Percentiles rank a stretch among this genome's conserved stretches.
phyloP scores from a whole-genome alignment of 1,140 invertebrate species.

The Drosophila mauritiana region DNA sequence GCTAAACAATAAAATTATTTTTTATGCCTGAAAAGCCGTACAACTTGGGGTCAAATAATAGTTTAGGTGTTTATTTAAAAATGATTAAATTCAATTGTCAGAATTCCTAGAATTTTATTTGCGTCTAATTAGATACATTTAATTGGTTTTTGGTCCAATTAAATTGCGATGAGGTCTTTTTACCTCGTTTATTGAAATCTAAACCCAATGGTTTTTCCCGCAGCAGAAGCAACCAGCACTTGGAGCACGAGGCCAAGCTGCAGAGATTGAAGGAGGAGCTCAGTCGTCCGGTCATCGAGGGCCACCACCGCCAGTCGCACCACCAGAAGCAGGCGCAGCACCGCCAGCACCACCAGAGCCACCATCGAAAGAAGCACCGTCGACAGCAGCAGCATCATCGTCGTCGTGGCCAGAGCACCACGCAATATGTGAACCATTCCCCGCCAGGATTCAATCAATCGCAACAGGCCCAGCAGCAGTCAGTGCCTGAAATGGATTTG shows the following conservation, averaged over 20 bases:
- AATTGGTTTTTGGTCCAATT: not conserved
- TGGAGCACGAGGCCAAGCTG: slow-evolving; percentile 65
- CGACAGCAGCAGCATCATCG: slow-evolving; percentile 45
- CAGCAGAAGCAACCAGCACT: slow-evolving; percentile 31
- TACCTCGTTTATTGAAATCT: not conserved
- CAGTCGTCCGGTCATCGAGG: slow-evolving; percentile 56
- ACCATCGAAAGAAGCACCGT: slow-evolving; percentile 53
- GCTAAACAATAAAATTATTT: not conserved
- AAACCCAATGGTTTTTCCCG: not conserved
- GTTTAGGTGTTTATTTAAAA: slow-evolving; percentile 1
- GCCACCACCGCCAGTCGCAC: slow-evolving; percentile 33
- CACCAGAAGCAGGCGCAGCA: slow-evolving; percentile 24
- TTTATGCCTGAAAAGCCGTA: too few species aligned
- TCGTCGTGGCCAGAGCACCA: slow-evolving; percentile 36
- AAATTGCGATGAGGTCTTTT: not conserved
- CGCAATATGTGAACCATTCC: slow-evolving; percentile 27
- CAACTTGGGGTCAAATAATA: not conserved
- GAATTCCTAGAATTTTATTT: not conserved
- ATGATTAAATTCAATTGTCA: not conserved
- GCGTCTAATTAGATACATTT: not conserved
- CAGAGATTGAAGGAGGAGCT: slow-evolving; percentile 74
- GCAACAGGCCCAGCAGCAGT: slow-evolving; percentile 10
- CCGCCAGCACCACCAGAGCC: slow-evolving; percentile 43
- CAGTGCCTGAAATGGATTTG: slow-evolving; percentile 45
- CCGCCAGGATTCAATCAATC: slow-evolving; percentile 61